Evolutionary conservation across 2,113 vertebrate species (phyloP).

Genomic region (Triplophysa rosa): DNA sequence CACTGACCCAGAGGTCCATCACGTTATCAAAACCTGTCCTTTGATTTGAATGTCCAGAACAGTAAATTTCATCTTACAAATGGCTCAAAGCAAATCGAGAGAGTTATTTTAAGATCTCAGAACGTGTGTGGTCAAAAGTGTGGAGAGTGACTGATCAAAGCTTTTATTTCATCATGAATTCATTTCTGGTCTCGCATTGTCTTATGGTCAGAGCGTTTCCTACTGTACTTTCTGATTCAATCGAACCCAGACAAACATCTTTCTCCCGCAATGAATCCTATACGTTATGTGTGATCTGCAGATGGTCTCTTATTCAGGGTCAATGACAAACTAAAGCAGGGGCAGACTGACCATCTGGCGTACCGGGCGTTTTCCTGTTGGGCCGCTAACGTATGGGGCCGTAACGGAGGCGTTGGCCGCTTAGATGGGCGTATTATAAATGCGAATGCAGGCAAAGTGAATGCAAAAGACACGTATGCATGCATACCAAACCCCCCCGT

Average conservation of each 20-base stretch:
- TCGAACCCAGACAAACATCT: neutral
- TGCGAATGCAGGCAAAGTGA: no score
- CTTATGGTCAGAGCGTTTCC: neutral
- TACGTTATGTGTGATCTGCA: conserved; percentile 17
- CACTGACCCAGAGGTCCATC: no score
- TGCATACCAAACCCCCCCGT: no score
- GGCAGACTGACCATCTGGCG: no score
- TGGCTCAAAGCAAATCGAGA: neutral
- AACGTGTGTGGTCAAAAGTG: neutral
- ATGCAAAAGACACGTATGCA: no score
- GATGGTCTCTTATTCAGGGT: conserved; percentile 1
- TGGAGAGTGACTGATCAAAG: neutral
- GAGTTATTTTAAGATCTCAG: neutral
- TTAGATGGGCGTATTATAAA: no score
- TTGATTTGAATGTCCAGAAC: neutral
- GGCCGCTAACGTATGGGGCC: no score
- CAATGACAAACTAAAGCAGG: neutral
- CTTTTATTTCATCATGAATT: conserved; percentile 10
- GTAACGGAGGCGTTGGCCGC: no score
- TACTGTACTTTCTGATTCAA: neutral
- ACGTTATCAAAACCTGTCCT: no score
- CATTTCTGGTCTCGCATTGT: neutral
- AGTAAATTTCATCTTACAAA: neutral
- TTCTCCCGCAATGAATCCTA: neutral
- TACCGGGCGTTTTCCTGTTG: no score